phyloP scores from a whole-genome alignment of 2,113 vertebrate genomes.

The Gallinago paraguaiae region DNA sequence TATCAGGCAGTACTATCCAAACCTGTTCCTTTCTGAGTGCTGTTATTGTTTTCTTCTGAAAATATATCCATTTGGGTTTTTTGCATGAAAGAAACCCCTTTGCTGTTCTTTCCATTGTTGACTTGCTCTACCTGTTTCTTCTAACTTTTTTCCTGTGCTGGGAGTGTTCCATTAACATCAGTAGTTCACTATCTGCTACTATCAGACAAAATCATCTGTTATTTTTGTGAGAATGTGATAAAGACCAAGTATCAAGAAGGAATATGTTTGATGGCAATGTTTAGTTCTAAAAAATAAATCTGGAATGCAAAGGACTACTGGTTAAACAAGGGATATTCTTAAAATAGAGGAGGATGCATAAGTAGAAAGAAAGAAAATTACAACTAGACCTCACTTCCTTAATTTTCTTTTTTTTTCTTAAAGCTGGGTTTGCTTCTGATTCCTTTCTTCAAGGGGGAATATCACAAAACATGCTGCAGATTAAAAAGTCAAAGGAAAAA shows the following conservation, averaged over 20 bases:
- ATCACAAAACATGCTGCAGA: neutral
- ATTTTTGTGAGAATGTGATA: neutral
- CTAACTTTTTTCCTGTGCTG: neutral
- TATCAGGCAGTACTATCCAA: neutral
- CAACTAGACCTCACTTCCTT: neutral
- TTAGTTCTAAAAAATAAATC: neutral
- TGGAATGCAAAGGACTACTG: neutral
- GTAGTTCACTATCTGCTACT: neutral
- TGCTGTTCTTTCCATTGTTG: neutral
- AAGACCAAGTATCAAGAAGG: neutral
- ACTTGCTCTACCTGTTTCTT: neutral
- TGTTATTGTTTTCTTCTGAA: neutral
- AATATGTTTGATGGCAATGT: neutral
- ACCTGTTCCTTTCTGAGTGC: neutral
- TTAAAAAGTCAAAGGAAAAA: neutral
- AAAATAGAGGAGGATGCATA: neutral
- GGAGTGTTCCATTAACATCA: neutral
- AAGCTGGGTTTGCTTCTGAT: neutral
- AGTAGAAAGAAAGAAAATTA: neutral
- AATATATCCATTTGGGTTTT: neutral
- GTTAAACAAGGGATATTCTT: neutral
- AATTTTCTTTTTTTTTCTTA: neutral
- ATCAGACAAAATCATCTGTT: neutral
- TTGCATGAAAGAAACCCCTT: neutral
- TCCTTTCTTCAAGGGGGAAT: neutral